A percentile compares a stretch with the other conserved stretches of the same genome.
Conservation (phyloP, 1,140 invertebrate genomes). For the Drosophila murphyi region DNA sequence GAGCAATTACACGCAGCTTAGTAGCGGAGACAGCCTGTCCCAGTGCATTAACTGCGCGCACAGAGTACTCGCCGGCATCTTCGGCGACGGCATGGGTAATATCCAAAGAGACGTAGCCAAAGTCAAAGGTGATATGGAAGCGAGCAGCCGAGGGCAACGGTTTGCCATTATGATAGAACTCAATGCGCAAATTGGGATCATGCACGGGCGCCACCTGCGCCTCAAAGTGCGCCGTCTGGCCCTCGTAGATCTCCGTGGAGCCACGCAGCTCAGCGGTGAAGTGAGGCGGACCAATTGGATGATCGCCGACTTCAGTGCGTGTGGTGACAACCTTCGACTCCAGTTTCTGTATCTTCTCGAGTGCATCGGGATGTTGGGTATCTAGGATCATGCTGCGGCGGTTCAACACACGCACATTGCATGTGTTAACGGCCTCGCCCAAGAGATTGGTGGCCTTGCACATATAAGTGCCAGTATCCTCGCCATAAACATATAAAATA, state of each 20-base stretch:
- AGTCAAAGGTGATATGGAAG: conserved; percentile 97
- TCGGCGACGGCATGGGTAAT: conserved; percentile 95
- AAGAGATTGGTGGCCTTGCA: conserved; percentile 96
- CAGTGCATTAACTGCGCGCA: conserved; percentile 93
- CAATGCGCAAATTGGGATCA: conserved; percentile 94
- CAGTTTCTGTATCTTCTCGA: conserved; percentile 95
- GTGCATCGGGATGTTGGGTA: conserved; percentile 95
- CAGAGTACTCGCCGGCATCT: conserved; percentile 97
- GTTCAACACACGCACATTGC: conserved; percentile 92
- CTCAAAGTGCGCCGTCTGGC: conserved; percentile 95
- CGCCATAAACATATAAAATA: conserved; percentile 95
- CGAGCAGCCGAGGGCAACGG: conserved; percentile 93
- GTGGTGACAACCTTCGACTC: conserved; percentile 92
- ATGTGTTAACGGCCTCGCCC: conserved; percentile 96
- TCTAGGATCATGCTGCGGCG: conserved; percentile 94
- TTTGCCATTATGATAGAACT: conserved; percentile 96
- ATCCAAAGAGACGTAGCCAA: conserved; percentile 97
- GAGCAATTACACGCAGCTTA: conserved; percentile 92
- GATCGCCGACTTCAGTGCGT: conserved; percentile 92
- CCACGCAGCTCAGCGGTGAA: conserved; percentile 93
- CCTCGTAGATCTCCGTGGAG: conserved; percentile 93
- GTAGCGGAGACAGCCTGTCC: conserved; percentile 94
- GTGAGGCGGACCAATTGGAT: conserved; percentile 90
- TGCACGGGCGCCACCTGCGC: conserved; percentile 96
- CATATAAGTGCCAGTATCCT: conserved; percentile 97